Base-by-base conservation (phyloP, 2,113 vertebrate species). In the Dromaius novaehollandiae region DNA sequence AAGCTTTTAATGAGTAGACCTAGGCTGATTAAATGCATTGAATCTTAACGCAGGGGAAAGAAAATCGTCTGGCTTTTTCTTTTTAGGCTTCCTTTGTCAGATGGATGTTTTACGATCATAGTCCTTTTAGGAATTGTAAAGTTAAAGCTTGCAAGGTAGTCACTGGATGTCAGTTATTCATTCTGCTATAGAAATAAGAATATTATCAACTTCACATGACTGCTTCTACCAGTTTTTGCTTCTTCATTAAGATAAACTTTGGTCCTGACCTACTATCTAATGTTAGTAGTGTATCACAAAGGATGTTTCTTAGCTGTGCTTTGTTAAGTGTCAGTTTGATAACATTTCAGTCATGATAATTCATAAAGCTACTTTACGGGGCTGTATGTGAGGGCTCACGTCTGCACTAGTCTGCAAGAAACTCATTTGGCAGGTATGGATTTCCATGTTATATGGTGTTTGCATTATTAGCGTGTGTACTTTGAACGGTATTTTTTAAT, bases 401-500 rank as follows among this genome's bases (percentile, higher is more conserved):
- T 51, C 60, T 89, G 51, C 25, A 12, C 32, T 68, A 48, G n/a
- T 80, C 89, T 95, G 89, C 78, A 74, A 46, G 82, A 93, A 90
- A 86, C 73, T 93, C 76, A 81, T 85, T 93, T 71, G 82, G 6
- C 91, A 86, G 51, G 82, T 91, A 34, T 88, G 75, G 50, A 83
- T 93, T 95, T 96, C 75, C 71, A n/a, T 86, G 50, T 42, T 80
- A 53, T 14, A 32, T 85, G 71, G 36, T 64, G 64, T 64, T 92
- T 94, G 79, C 69, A 84, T 91, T 89, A 90, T 79, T 19, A 86
- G 40, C 66, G 7, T 65, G 21, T 77, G 50, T 94, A 34, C 88
- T 96, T 96, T 94, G 91, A 96, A 94, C 88, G 80, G 78, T 48
- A 32, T 93, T 95, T 93, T 63, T 70, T 93, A 91, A 91, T 93